Conservation (phyloP, 2,888 invertebrate genomes). For the Deroplatys truncata region DNA sequence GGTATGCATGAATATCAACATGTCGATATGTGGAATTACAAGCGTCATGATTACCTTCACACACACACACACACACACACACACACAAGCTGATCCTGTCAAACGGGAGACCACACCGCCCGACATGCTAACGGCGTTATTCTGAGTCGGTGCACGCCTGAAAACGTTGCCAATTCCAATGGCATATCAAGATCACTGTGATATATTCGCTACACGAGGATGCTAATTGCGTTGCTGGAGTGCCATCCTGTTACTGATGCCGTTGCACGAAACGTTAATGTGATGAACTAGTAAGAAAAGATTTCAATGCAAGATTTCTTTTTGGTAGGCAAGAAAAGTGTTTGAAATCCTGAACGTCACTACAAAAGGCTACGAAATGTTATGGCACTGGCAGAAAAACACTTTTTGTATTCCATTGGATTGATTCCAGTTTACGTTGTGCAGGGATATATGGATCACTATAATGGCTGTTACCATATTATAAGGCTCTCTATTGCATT, state of each 20-base stretch:
- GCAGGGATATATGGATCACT: no score
- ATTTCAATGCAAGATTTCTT: no score
- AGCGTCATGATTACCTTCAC: not conserved
- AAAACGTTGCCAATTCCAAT: not conserved
- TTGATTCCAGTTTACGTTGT: no score
- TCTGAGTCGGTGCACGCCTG: not conserved
- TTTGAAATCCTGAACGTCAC: not conserved
- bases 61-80: not conserved
- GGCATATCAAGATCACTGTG: not conserved
- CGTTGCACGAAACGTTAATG: not conserved
- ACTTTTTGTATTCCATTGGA: no score
- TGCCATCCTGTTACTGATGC: not conserved
- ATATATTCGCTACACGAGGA: not conserved
- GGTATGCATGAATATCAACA: not conserved
- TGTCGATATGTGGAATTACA: not conserved
- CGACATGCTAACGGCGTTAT: not conserved
- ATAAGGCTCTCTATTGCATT: no score
- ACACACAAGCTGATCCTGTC: not conserved
- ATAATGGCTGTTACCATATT: no score
- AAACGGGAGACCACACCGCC: not conserved
- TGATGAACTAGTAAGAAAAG: not conserved
- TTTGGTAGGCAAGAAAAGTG: not conserved
- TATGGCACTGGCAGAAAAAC: no score
- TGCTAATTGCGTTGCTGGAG: not conserved
- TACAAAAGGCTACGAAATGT: no score